These are phyloP conservation scores for Pangasius djambal DNA, from an alignment of 2,797 vertebrate genomes.

Conservation along the genomic window DNA sequence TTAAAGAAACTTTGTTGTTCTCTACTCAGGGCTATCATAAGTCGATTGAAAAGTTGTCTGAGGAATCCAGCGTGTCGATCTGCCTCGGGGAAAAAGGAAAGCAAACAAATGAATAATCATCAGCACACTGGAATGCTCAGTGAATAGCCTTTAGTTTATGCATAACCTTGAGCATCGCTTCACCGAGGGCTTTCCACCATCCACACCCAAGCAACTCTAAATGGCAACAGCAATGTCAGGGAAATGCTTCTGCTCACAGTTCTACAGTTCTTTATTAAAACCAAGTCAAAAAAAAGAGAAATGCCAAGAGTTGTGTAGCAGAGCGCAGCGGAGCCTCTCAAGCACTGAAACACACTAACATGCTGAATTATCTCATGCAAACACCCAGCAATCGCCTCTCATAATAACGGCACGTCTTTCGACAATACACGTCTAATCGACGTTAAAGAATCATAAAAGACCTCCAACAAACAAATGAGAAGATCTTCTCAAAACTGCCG, in stretches of 20 bases:
- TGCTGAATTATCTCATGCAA: background rate
- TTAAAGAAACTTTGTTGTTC: background rate
- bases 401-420: background rate
- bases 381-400: background rate
- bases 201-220: conserved; percentile 12
- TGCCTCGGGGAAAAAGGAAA: background rate
- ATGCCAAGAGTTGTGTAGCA: background rate
- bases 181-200: background rate
- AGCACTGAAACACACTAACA: conserved; percentile 8
- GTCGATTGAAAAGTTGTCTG: background rate
- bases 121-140: background rate
- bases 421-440: background rate
- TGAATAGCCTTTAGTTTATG: conserved; percentile 16
- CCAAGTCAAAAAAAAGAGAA: conserved; percentile 29
- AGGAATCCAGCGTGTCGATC: background rate
- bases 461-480: background rate
- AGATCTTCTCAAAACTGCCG: background rate
- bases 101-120: conserved; percentile 22
- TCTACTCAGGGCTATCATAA: background rate
- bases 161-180: conserved; percentile 12
- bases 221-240: background rate
- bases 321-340: background rate
- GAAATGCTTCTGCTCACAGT: conserved; percentile 2
- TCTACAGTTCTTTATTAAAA: conserved; percentile 20
- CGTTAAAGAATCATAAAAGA: background rate